Conservation (phyloP, 2,888 invertebrate species). For the Melolontha melolontha region DNA sequence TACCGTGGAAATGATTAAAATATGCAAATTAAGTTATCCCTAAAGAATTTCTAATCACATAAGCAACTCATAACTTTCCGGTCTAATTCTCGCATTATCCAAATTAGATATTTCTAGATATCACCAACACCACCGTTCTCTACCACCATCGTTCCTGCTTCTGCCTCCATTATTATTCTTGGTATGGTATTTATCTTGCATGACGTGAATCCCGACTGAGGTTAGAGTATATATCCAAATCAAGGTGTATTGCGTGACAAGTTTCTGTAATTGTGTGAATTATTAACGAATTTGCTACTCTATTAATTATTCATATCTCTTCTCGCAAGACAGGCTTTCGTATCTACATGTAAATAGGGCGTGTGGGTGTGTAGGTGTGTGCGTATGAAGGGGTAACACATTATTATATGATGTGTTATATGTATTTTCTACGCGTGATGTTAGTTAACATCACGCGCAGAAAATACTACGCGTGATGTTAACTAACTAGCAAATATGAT, state of each 20-base stretch:
- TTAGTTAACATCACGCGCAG: too few relatives aligned
- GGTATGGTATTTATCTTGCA: conserved; percentile 13
- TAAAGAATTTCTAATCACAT: background rate
- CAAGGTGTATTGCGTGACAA: conserved; percentile 21
- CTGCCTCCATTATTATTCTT: conserved; percentile 2
- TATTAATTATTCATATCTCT: conserved; percentile 31
- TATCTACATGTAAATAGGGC: conserved; percentile 23
- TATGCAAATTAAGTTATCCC: background rate
- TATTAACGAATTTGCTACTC: conserved; percentile 27
- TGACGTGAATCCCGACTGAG: background rate
- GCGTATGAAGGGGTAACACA: background rate
- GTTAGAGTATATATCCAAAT: conserved; percentile 16
- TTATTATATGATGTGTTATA: too few relatives aligned
- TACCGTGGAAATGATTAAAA: background rate
- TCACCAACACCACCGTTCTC: background rate
- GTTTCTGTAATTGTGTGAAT: conserved; percentile 29
- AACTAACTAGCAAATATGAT: too few relatives aligned
- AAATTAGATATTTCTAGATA: conserved; percentile 27
- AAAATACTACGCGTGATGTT: too few relatives aligned
- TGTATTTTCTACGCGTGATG: too few relatives aligned
- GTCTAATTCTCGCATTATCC: conserved; percentile 11
- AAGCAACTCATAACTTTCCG: conserved; percentile 10
- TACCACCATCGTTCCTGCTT: too few relatives aligned
- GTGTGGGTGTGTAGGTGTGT: background rate
- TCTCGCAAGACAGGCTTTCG: conserved; percentile 6